A percentile compares a stretch with the other conserved stretches of the same genome.
Evolutionary conservation across 2,888 invertebrate species (phyloP).

Genomic region (Aromia moschata): DNA sequence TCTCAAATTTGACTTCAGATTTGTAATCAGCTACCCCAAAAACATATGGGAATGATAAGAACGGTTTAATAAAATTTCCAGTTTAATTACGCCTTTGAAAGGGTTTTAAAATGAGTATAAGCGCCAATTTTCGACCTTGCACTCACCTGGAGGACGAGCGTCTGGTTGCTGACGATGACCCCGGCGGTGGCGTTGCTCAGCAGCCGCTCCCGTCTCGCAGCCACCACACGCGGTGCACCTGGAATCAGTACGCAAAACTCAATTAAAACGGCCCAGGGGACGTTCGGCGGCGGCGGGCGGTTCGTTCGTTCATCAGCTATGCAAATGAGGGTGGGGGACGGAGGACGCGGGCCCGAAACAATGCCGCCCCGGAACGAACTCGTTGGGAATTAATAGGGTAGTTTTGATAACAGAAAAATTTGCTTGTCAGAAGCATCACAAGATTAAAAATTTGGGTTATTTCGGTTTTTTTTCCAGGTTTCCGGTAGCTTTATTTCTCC

Average conservation of each 20-base stretch:
- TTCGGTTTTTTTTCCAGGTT: too few species aligned
- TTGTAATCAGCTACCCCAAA: too few species aligned
- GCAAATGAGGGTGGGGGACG: conserved; percentile 34
- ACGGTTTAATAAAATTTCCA: too few species aligned
- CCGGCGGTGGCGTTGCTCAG: conserved; percentile 79
- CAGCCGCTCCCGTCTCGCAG: conserved; percentile 71
- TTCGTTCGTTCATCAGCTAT: conserved; percentile 32
- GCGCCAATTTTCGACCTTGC: not conserved
- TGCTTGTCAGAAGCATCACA: too few species aligned
- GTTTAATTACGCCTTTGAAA: too few species aligned
- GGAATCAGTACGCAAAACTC: conserved; percentile 46
- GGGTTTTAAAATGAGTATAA: too few species aligned
- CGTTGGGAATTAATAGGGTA: conserved; percentile 11
- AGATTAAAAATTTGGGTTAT: too few species aligned
- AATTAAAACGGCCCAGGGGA: conserved; percentile 36
- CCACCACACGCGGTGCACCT: conserved; percentile 61
- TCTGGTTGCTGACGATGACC: conserved; percentile 83
- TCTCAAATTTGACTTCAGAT: too few species aligned
- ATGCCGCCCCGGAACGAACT: conserved; percentile 15
- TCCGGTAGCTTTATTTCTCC: too few species aligned
- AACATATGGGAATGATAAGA: too few species aligned
- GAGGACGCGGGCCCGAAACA: conserved; percentile 7
- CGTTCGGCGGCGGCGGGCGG: conserved; percentile 19
- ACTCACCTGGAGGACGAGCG: conserved; percentile 76
- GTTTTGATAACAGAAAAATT: too few species aligned